Evolutionary conservation across 2,113 vertebrate genomes (phyloP), one percentile per base, ranked within the genome.

Genomic region (Puma concolor): DNA sequence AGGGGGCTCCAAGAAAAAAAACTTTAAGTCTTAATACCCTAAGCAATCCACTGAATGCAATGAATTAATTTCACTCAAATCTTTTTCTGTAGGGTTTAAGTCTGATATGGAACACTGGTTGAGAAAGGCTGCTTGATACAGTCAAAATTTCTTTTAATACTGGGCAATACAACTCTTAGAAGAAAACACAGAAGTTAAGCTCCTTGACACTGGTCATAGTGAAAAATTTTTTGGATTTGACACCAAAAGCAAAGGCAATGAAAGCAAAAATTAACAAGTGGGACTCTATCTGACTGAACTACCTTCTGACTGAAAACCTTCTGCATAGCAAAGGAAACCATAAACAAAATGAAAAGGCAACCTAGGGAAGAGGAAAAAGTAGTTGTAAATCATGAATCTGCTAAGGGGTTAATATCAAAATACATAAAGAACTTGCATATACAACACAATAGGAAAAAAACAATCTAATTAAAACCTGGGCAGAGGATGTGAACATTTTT

Each of bases 201-300:
- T 88, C 27, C 48, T 66, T 63, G 25, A 89, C 15, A 71, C 19
- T 31, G 5, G 15, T 50, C 50, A 48, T 36, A 12, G 38, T 14
- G 15, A 84, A 67, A 16, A 74, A 4, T 50, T 83, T 76, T 77
- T 67, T 69, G 16, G 67, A 96, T 89, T 36, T 77, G 50, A 96
- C 63, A 95, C 89, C n/a, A 94, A 88, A 94, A 94, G n/a, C 57
- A 91, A 79, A 90, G 38, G 38, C 38, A 36, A 69, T 57, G 48
- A 76, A 92, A 76, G n/a, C 33, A 64, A 87, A 87, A 72, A 72
- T 60, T 71, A 91, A 87, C 41, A 88, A 81, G 27, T 41, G 54
- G n/a, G 64, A 93, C 38, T 60, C n/a, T 13, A 89, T 50, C 67
- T 44, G 44, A 44, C 44, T 44, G 44, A 44, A 44, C 7, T 44